Evolutionary conservation across 2,113 vertebrate genomes (phyloP), one percentile per base, ranked within the genome.

Genomic region (Oryzias melastigma): DNA sequence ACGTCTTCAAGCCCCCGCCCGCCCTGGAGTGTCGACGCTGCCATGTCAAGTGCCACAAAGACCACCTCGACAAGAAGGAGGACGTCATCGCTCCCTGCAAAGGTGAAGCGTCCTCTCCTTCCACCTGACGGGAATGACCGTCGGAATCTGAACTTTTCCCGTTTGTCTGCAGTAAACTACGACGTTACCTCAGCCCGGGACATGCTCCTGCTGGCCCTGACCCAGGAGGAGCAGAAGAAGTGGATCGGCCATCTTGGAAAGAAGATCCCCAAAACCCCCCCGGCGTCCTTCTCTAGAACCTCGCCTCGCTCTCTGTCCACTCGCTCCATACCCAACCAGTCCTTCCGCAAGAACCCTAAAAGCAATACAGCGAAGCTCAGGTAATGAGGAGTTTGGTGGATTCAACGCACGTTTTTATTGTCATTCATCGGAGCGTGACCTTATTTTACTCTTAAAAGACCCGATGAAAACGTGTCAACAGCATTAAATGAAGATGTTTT

Each of bases 1-100:
- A 99, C 75, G 95, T 99, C 52, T 99, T 99, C 81, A 98, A 97
- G 87, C 97, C 97, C 16, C 97, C 97, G 3, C 92, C 95, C 43
- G 97, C 97, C 65, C 89, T 98, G 18, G 97, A 99, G 81, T 99
- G 97, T 88, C 94, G 97, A 75, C 93, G 93, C 72, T 99, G 97
- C 91, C 97, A 99, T 14, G 94, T 98, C 54, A 99, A 99, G 91
- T 98, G 97, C 94, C 97, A 99, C 85, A 95, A 93, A 85, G 97
- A 99, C 91, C 97, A 99, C 85, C 90, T 98, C 72, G 97, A 99
- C 93, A 96, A 94, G 90, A 98, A 98, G 84, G 97, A 98, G 82
- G 96, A 98, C 12, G 91, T 99, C 85, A 98, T 99, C 69, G 91
- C 94, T 52, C 96, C 96, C n/a, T 99, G 97, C 91, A 99, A 99